Evolutionary conservation across 2,113 vertebrate genomes (phyloP).

Genomic region (Scophthalmus maximus): DNA sequence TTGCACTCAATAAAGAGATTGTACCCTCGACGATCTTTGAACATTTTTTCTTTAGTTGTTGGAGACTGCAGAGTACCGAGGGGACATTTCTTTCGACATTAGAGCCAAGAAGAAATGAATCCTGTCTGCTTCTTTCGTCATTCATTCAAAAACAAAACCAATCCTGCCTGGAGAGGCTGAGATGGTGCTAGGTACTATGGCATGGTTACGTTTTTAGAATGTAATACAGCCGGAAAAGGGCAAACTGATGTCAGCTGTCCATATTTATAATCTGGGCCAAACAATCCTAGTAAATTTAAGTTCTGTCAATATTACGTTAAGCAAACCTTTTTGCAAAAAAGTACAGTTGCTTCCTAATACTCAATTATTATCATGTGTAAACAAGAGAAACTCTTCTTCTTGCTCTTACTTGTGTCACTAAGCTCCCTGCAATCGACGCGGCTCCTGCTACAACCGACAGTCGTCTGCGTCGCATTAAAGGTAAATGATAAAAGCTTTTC

Average conservation of each 20-base stretch:
- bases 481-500: slow-evolving; percentile 14
- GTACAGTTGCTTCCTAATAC: neutral
- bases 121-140: slow-evolving; percentile 19
- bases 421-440: neutral
- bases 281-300: slow-evolving; percentile 12
- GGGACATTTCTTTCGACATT: slow-evolving; percentile 15
- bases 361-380: slow-evolving; percentile 20
- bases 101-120: slow-evolving; percentile 12
- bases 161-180: slow-evolving; percentile 27
- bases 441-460: slow-evolving; percentile 17
- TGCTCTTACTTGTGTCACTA: slow-evolving; percentile 13
- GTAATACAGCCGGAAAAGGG: neutral
- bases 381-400: slow-evolving; percentile 11
- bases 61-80: slow-evolving; percentile 1
- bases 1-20: slow-evolving; percentile 12
- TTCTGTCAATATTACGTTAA: slow-evolving; percentile 38
- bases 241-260: too few relatives aligned
- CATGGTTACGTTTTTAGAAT: slow-evolving; percentile 26
- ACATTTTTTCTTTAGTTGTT: neutral
- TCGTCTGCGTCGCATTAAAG: slow-evolving; percentile 41
- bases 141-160: slow-evolving; percentile 15
- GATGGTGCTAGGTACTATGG: slow-evolving; percentile 46
- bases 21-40: neutral
- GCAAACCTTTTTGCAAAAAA: slow-evolving; percentile 22
- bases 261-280: slow-evolving; percentile 20